Percentiles rank a stretch among this genome's conserved stretches.
Evolutionary conservation across 2,888 invertebrate species (phyloP).

Genomic region (Cryptophagus acutangulus): DNA sequence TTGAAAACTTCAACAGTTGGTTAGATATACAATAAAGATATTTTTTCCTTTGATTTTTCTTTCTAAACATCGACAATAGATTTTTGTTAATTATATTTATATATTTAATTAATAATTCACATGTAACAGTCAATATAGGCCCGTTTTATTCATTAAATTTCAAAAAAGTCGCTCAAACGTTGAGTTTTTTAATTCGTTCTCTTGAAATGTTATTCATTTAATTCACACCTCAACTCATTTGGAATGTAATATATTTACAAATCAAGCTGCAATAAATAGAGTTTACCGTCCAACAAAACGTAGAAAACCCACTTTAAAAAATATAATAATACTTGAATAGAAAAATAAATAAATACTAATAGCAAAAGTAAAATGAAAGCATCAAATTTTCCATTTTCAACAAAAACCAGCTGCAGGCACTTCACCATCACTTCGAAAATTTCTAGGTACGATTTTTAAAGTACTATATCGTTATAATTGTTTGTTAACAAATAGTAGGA

Average conservation of each 20-base stretch:
- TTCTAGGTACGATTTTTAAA: not conserved
- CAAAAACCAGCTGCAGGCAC: not conserved
- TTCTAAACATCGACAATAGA: not conserved
- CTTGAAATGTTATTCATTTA: no score
- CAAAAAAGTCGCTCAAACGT: conserved; percentile 2
- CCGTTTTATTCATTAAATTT: not conserved
- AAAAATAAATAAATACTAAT: conserved; percentile 1
- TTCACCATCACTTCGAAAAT: not conserved
- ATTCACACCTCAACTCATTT: not conserved
- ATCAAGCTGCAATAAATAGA: not conserved
- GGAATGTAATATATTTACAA: conserved; percentile 3
- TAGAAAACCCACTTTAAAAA: not conserved
- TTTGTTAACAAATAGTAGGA: not conserved
- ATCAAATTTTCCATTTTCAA: not conserved
- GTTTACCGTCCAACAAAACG: not conserved
- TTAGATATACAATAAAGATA: conserved; percentile 4
- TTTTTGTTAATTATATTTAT: not conserved
- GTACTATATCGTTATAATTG: conserved; percentile 2
- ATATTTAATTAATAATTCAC: not conserved
- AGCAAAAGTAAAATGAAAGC: not conserved
- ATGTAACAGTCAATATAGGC: conserved; percentile 5
- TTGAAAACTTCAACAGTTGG: conserved; percentile 23
- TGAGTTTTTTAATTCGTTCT: no score
- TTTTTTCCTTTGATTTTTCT: not conserved
- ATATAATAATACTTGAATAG: conserved; percentile 1